These are phyloP conservation scores for Andrena bucephala DNA, from an alignment of 2,888 invertebrate species.

Conservation along the genomic window DNA sequence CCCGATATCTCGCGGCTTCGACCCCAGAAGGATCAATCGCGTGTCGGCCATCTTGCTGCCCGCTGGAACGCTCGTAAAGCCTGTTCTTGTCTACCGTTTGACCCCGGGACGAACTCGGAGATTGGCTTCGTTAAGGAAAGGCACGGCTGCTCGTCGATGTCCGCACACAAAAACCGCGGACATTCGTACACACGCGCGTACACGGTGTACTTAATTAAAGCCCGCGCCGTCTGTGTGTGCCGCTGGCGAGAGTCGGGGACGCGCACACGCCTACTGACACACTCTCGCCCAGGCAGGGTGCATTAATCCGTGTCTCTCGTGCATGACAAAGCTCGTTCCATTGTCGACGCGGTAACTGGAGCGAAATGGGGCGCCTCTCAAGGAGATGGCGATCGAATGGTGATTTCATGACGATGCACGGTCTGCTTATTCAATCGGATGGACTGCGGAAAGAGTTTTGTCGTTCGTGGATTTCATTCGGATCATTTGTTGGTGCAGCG, in stretches of 20 bases:
- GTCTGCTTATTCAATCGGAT: neutral
- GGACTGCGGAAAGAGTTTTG: too few relatives aligned
- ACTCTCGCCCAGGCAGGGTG: constrained; percentile 18
- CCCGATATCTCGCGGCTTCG: constrained; percentile 22
- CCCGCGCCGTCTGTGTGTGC: neutral
- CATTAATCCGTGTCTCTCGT: constrained; percentile 54
- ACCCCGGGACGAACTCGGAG: constrained; percentile 75
- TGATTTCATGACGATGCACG: neutral
- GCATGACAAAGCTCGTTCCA: neutral
- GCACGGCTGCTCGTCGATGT: constrained; percentile 60
- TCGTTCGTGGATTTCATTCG: too few relatives aligned
- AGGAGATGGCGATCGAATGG: neutral
- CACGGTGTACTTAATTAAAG: constrained; percentile 60
- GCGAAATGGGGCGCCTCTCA: neutral
- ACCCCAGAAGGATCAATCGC: constrained; percentile 53
- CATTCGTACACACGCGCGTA: constrained; percentile 19
- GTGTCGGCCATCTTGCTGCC: constrained; percentile 50
- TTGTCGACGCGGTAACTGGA: constrained; percentile 48
- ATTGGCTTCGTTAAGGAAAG: constrained; percentile 80
- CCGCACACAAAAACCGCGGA: constrained; percentile 39
- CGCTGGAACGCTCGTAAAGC: constrained; percentile 39
- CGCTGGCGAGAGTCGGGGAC: too few relatives aligned
- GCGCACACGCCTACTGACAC: too few relatives aligned
- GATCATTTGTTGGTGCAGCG: too few relatives aligned
- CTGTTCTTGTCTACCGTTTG: constrained; percentile 68